Percentiles rank a stretch among this genome's conserved stretches.
Evolutionary conservation across 2,797 vertebrate genomes (phyloP).

Genomic region (Streptopelia turtur): DNA sequence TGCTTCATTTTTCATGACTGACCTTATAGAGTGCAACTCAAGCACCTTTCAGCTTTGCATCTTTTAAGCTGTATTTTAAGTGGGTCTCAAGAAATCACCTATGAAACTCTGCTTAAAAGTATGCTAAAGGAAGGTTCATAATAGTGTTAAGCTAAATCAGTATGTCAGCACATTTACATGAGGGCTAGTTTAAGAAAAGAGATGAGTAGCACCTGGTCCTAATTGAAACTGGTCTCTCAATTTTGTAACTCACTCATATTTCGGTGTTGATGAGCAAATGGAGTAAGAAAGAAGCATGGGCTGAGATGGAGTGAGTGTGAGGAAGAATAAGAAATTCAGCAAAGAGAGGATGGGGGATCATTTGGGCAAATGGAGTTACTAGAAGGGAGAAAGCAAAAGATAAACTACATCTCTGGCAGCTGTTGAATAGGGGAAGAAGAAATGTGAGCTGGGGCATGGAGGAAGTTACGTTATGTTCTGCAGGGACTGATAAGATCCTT

Average conservation of each 20-base stretch:
- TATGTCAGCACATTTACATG: background rate
- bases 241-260: background rate
- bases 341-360: background rate
- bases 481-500: background rate
- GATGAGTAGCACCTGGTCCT: background rate
- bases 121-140: background rate
- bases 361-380: background rate
- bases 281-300: background rate
- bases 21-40: background rate
- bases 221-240: background rate
- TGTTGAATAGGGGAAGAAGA: background rate
- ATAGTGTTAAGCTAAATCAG: background rate
- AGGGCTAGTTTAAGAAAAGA: background rate
- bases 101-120: background rate
- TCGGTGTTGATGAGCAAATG: background rate
- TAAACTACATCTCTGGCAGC: background rate
- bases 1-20: background rate
- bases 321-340: background rate
- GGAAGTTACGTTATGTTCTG: background rate
- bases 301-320: background rate
- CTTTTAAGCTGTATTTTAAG: background rate
- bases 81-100: background rate
- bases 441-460: background rate
- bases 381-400: background rate
- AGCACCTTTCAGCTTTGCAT: background rate